Evolutionary conservation across 1,140 invertebrate genomes (phyloP), one percentile per base, ranked within the genome.

Genomic region (Achatina immaculata): DNA sequence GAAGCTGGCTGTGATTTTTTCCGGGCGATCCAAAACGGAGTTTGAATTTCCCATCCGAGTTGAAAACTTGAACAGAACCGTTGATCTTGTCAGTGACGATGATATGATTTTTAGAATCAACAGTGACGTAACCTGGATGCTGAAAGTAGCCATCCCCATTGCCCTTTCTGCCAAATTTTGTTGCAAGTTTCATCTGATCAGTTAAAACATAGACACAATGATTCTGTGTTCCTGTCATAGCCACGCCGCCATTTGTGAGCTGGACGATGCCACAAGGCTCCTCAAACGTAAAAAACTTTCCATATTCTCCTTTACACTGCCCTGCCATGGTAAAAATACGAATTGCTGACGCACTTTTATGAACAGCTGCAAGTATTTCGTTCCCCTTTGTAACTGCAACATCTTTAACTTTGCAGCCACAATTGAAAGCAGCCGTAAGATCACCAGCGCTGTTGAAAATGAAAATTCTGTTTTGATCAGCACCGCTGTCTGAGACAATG

Each of bases 171-270:
- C 98, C 98, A 91, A 99, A 99, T 93, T 98, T 98, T 72, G 96
- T 95, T 74, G 99, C 97, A 90, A 99, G 99, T 68, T 97, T 98
- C 69, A 97, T 97, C 90, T 99, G 97, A 69, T 96, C 97, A 92
- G 99, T 97, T 94, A 99, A 99, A 85, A 99, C 96, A 95, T 98
- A 92, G 48, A 93, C 95, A 92, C 96, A 94, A 92, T 98, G 95
- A 93, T 98, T 98, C 92, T 98, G 97, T 93, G 86, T 81, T 40
- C 88, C 87, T 1, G 90, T 86, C 42, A 90, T 74, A 51, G 85
- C 83, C 14, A 85, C 83, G 38, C 89, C 84, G 74, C 86, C 85
- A 68, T 85, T 85, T 21, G 43, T 75, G 11, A 83, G 83, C 21
- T 85, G 62, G 19, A 85, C 84, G 38, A 90, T 88, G 21, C 90